Evolutionary conservation across 1,140 invertebrate species (phyloP), one percentile per base, ranked within the genome.

Genomic region (Colletes latitarsis): DNA sequence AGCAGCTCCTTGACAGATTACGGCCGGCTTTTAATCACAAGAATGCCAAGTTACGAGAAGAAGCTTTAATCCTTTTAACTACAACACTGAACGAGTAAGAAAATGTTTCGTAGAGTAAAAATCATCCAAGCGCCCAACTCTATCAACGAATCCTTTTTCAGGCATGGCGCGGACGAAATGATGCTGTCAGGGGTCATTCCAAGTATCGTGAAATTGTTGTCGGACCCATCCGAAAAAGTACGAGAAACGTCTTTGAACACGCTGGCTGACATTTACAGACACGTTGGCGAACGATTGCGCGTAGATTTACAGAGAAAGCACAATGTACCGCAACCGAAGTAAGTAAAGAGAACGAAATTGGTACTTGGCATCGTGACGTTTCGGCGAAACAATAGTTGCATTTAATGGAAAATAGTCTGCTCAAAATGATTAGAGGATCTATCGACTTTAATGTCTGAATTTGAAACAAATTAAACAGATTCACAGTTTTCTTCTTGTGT

Each of bases 271-370:
- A 96, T 99, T 43, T 99, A 99, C 92, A 96, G 97, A 89, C 98
- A 99, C 92, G 97, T 99, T 68, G 98, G 98, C 83, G 98, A 99
- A 91, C 95, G 96, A 92, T 94, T 99, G 64, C 92, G 98, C 84
- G 92, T 95, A 63, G 98, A 99, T 93, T 93, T 99, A 70, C 95
- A 96, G 85, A 96, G 96, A 89, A 98, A 98, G 89, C 96, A 97
- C 87, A 92, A 95, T 60, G 95, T 99, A 73, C 96, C 97, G 10
- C 95, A 96, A 64, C 94, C 96, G 17, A 98, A 98, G 95, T 95
- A 90, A 93, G 94, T 93, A 71, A 87, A 67, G n/a, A n/a, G n/a
- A n/a, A n/a, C n/a, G n/a, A n/a, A n/a, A n/a, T n/a, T n/a, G n/a
- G n/a, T n/a, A n/a, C n/a, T n/a, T n/a, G n/a, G n/a, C n/a, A n/a